Evolutionary conservation across 2,888 invertebrate species (phyloP).

Genomic region (Monopis laevigella): DNA sequence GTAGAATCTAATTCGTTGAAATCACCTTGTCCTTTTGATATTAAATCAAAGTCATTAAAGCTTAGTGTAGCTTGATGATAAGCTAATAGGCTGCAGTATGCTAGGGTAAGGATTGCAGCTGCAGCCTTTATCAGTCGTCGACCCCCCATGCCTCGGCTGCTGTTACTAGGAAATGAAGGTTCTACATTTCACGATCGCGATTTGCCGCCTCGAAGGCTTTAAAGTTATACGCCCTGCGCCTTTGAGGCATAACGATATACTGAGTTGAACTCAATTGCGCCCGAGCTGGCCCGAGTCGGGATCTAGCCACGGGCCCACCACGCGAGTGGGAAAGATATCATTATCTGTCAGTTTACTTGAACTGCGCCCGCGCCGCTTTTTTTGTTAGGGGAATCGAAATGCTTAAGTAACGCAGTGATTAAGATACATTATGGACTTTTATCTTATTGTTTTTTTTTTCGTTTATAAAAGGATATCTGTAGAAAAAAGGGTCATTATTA

Average conservation of each 20-base stretch:
- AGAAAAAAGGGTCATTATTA: too few relatives aligned
- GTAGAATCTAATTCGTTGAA: background rate
- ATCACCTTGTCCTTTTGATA: conserved; percentile 2
- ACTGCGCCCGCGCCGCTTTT: conserved; percentile 11
- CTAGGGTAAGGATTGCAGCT: conserved; percentile 1
- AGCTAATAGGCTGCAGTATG: conserved; percentile 11
- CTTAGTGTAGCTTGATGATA: conserved; percentile 12
- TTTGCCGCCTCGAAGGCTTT: conserved; percentile 3
- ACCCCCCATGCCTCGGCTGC: conserved; percentile 13
- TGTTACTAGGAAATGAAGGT: background rate
- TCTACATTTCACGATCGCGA: conserved; percentile 10
- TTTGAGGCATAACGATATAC: conserved; percentile 10
- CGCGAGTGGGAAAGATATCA: conserved; percentile 11
- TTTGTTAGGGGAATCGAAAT: conserved; percentile 8
- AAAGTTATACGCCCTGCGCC: conserved; percentile 1
- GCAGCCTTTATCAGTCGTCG: conserved; percentile 13
- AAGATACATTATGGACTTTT: conserved; percentile 8
- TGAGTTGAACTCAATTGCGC: conserved; percentile 2
- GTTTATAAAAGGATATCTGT: too few relatives aligned
- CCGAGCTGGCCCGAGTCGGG: conserved; percentile 6
- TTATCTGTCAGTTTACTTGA: conserved; percentile 8
- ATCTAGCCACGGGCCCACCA: conserved; percentile 9
- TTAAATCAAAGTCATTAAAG: conserved; percentile 4
- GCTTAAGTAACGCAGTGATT: conserved; percentile 7
- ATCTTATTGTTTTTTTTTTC: too few relatives aligned